Evolutionary conservation across 2,888 invertebrate genomes (phyloP), one percentile per base, ranked within the genome.

Genomic region (Ametastegia equiseti): DNA sequence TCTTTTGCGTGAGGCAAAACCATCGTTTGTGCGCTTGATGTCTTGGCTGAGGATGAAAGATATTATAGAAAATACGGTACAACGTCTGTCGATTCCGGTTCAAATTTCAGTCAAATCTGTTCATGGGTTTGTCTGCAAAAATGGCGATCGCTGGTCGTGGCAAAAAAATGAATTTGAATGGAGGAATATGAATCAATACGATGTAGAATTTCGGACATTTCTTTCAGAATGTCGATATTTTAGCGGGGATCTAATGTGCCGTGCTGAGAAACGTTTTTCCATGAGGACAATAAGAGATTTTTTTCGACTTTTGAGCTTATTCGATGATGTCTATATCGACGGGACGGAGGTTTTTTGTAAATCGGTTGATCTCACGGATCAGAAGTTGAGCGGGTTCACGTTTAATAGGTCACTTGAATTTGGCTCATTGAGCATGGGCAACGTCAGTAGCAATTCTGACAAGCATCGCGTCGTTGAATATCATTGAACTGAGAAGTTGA

Each of bases 391-490:
- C 36, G n/a, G 15, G 27, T 15, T 47, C 23, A 45, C 45, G 45
- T 45, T 71, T 71, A 47, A 71, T 71, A 71, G 71, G 71, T 71
- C 71, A 71, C 47, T 71, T 47, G 71, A 71, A 36, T 47, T 71
- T 27, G 71, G 71, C 30, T 71, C 71, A 71, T 71, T 71, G 71
- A 71, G 47, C 71, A 71, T 71, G 71, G 45, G 45, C 42, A 27
- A 60, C 9, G 71, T 47, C 71, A 71, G 47, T 71, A 71, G 71
- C 47, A 23, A 71, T 47, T 71, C 71, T 45, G 47, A 42, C 71
- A 47, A 47, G 71, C 45, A 71, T 71, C 47, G 71, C 30, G 71
- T 71, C 71, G 71, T 71, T 47, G 45, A 71, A 71, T 47, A 47
- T 45, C 15, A 47, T 45, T 30, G 71, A 71, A n/a, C 27, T 47